Evolutionary conservation across 1,140 invertebrate species (phyloP), one percentile per base, ranked within the genome.

Genomic region (Pseudomyrmex flavicornis): DNA sequence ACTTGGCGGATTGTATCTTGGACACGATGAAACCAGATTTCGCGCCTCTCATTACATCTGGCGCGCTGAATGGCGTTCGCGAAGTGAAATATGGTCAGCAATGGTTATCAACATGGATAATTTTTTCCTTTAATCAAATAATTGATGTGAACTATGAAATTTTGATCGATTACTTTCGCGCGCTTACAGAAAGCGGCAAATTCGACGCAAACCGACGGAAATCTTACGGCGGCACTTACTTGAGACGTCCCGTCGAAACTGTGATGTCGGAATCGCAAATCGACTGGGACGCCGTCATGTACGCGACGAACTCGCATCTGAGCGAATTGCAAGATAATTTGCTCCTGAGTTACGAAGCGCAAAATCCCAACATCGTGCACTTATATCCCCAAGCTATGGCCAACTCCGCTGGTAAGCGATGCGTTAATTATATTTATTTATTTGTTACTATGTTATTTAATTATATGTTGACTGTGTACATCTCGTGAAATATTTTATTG

Each of bases 301-400:
- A 95, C 83, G 91, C 91, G 2, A 92, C 91, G 13, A 93, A 91
- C 83, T 92, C 93, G 4, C 93, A 94, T 20, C 89, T 95, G 4
- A 90, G 93, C 1, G 95, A 96, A 59, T 85, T 96, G 56, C 95
- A 96, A 91, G 95, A 96, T 76, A 95, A 95, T 90, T 76, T 96
- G 17, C 90, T 97, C 46, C 85, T 96, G 2, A 94, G 90, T 77
- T 96, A 96, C 87, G 95, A 95, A 54, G 95, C 96, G 9, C 95
- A 95, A 87, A 94, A 94, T 88, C 95, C 95, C 0, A 90, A 93
- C 12, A 90, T 94, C 12, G 93, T 96, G 69, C 95, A 95, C 85
- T 89, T 96, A 9, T 96, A 96, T 92, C 96, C 96, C 13, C 95
- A 95, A 87, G 94, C 95, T 20, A 90, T 95, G 0, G 87, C 95